phyloP scores from a whole-genome alignment of 2,797 vertebrate species.

The Thaleichthys pacificus region DNA sequence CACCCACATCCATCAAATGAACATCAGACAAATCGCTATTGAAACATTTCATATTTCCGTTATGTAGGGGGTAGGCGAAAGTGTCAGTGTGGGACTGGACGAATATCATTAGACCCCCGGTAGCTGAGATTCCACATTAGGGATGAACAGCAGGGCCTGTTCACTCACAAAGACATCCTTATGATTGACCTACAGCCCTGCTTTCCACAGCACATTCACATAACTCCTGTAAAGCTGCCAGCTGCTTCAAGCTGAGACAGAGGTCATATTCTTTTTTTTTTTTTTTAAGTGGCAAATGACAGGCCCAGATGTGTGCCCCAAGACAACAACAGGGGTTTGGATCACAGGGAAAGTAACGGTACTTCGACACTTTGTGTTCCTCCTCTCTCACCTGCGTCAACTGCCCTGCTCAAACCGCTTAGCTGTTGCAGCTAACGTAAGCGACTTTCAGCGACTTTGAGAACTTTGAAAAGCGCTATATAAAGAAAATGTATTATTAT shows the following conservation, averaged over 20 bases:
- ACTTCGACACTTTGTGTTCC: not conserved
- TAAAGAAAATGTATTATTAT: too few relatives aligned
- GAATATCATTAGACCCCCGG: constrained; percentile 11
- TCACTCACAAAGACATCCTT: constrained; percentile 24
- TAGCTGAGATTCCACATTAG: constrained; percentile 29
- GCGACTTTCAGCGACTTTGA: too few relatives aligned
- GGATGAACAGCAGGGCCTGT: constrained; percentile 21
- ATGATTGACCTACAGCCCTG: not conserved
- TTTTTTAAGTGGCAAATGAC: too few relatives aligned
- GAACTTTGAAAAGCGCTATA: too few relatives aligned
- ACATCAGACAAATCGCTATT: too few relatives aligned
- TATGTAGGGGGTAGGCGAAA: not conserved
- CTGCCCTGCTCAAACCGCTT: not conserved
- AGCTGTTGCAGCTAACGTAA: not conserved
- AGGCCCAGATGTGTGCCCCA: too few relatives aligned
- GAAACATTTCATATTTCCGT: not conserved
- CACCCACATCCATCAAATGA: too few relatives aligned
- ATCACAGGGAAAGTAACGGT: constrained; percentile 30
- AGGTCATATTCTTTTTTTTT: not conserved
- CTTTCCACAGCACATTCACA: not conserved
- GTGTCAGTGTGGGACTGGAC: constrained; percentile 7
- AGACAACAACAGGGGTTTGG: not conserved
- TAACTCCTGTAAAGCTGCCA: not conserved
- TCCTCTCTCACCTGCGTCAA: not conserved
- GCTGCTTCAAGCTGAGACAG: not conserved